Percentiles rank a stretch among this genome's conserved stretches.
Evolutionary conservation across 2,113 vertebrate species (phyloP).

Genomic region (Alligator sinensis): DNA sequence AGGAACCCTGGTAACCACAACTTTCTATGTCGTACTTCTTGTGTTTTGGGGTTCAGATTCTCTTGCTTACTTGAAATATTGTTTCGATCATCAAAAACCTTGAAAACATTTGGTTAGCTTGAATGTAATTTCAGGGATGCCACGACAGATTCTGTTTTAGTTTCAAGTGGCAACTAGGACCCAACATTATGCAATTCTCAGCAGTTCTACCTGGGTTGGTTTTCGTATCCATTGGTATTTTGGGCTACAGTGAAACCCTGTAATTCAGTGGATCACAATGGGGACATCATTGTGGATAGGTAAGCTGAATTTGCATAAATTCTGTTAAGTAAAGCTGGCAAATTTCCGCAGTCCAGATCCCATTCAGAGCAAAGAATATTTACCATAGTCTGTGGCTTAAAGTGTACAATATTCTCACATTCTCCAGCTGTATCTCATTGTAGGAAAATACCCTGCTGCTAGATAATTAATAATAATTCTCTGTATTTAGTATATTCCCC

Average conservation of each 20-base stretch:
- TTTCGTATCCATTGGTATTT: background rate
- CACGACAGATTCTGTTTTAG: too few relatives aligned
- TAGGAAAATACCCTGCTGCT: background rate
- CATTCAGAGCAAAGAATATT: background rate
- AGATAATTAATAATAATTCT: background rate
- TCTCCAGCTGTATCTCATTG: background rate
- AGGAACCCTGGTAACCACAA: background rate
- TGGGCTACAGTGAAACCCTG: background rate
- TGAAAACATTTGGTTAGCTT: background rate
- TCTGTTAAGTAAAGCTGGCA: background rate
- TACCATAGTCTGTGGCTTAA: background rate
- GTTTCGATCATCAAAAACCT: background rate
- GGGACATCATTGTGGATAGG: background rate
- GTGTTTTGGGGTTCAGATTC: background rate
- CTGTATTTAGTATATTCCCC: background rate
- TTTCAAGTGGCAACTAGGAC: background rate
- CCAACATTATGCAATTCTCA: background rate
- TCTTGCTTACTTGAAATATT: background rate
- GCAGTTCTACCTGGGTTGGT: background rate
- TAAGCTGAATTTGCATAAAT: background rate
- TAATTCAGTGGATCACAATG: background rate
- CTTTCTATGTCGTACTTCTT: background rate
- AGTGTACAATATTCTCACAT: background rate
- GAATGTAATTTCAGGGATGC: background rate
- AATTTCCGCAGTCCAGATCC: background rate